Percentiles rank a stretch among this genome's conserved stretches.
phyloP scores from a whole-genome alignment of 2,888 invertebrate species.

The Boloria euphrosyne region DNA sequence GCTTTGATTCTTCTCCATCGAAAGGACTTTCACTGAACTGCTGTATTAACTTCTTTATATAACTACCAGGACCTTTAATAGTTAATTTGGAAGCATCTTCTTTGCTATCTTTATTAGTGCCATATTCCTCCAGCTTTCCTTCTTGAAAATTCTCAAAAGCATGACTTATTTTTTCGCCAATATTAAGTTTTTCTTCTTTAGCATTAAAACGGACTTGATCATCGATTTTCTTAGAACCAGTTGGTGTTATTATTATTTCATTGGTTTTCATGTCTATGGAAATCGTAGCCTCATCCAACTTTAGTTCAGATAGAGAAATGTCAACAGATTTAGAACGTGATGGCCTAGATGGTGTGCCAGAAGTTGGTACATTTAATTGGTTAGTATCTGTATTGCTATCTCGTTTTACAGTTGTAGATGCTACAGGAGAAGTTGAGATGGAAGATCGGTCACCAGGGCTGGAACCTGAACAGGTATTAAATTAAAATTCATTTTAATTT shows the following conservation, averaged over 20 bases:
- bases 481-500: constrained; percentile 49
- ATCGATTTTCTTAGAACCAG: constrained; percentile 57
- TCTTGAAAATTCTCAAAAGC: constrained; percentile 71
- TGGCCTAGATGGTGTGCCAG: constrained; percentile 63
- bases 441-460: constrained; percentile 74
- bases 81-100: constrained; percentile 62
- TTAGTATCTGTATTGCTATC: constrained; percentile 57
- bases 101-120: constrained; percentile 49
- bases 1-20: constrained; percentile 65
- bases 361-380: constrained; percentile 63
- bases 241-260: constrained; percentile 73
- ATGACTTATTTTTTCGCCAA: constrained; percentile 65
- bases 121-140: constrained; percentile 49
- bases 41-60: constrained; percentile 76
- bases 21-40: constrained; percentile 77
- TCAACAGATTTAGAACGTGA: constrained; percentile 82
- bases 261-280: constrained; percentile 71
- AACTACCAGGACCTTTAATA: constrained; percentile 73
- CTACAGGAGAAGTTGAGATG: constrained; percentile 68
- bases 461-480: constrained; percentile 57
- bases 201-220: constrained; percentile 56
- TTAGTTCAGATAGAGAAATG: constrained; percentile 67
- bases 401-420: constrained; percentile 62
- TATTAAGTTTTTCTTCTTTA: constrained; percentile 65
- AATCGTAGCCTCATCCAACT: constrained; percentile 68